Conservation (phyloP, 2,888 invertebrate genomes). For the Trachelus iudaicus region DNA sequence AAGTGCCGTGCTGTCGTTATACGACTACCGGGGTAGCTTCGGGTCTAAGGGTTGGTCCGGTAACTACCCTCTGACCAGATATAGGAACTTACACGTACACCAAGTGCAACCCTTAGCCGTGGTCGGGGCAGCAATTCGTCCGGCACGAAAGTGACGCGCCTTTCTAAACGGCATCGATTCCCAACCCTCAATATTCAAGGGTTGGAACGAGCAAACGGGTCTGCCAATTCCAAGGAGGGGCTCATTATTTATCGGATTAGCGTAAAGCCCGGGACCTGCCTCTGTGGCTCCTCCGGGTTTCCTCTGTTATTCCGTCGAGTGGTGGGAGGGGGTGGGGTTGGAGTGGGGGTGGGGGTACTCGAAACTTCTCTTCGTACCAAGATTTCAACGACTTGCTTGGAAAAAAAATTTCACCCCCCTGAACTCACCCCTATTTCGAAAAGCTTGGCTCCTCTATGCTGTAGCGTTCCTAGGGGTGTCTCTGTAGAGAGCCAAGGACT, state of each 20-base stretch:
- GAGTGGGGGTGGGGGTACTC: slow-evolving; percentile 17
- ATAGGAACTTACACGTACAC: not conserved
- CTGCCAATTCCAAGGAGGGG: slow-evolving; percentile 17
- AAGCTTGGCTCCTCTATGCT: not conserved
- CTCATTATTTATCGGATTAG: slow-evolving; percentile 36
- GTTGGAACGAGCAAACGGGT: not conserved
- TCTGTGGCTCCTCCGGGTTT: slow-evolving; percentile 5
- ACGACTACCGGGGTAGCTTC: not conserved
- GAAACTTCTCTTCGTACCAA: slow-evolving; percentile 8
- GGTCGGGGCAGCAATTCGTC: not conserved
- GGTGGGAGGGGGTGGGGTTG: not conserved
- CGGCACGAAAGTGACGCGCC: not conserved
- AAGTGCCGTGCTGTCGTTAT: not conserved
- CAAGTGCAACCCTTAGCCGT: not conserved
- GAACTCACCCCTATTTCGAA: not conserved
- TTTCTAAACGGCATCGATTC: not conserved
- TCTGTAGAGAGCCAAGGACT: not conserved
- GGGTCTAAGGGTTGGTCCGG: not conserved
- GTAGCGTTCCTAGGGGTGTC: not conserved
- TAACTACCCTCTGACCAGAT: not conserved
- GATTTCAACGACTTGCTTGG: not conserved
- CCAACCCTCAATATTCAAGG: not conserved
- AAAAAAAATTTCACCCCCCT: not conserved
- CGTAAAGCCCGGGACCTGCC: slow-evolving; percentile 22
- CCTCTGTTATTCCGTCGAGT: slow-evolving; percentile 15